Conservation (phyloP, 1,140 invertebrate species). For the Plectrocnemia conspersa region DNA sequence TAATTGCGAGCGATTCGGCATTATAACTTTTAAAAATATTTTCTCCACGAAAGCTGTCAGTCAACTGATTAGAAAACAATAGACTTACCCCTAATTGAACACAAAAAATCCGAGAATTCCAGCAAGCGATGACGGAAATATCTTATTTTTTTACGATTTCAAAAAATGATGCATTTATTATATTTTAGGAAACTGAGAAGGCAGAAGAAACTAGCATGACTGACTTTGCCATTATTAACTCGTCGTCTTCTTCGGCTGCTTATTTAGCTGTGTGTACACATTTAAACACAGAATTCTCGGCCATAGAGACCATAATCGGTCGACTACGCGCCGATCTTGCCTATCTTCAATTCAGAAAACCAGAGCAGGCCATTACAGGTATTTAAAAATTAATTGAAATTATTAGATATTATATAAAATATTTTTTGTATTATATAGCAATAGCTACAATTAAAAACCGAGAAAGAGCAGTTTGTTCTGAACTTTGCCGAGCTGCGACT, state of each 20-base stretch:
- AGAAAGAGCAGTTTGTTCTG: slow-evolving; percentile 17
- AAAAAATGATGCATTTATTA: no score
- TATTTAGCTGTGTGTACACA: slow-evolving; percentile 17
- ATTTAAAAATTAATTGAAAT: not conserved
- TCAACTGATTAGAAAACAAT: no score
- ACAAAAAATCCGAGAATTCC: no score
- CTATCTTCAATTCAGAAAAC: slow-evolving; percentile 12
- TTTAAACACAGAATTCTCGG: slow-evolving; percentile 5
- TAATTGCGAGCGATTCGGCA: no score
- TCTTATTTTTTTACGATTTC: no score
- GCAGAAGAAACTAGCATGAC: not conserved
- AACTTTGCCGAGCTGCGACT: slow-evolving; percentile 7
- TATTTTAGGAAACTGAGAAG: slow-evolving; percentile 6
- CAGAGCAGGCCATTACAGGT: slow-evolving; percentile 4
- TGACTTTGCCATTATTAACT: slow-evolving; percentile 8
- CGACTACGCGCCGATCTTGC: slow-evolving; percentile 17
- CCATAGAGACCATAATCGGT: slow-evolving; percentile 19
- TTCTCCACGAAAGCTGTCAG: no score
- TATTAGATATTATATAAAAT: not conserved
- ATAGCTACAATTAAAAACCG: slow-evolving; percentile 23
- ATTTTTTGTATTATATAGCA: slow-evolving; percentile 16
- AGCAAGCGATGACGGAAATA: no score
- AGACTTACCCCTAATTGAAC: no score
- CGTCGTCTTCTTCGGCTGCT: slow-evolving; percentile 3
- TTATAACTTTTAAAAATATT: no score